These are phyloP conservation scores for Mus pahari DNA, from an alignment of 2,113 vertebrate species.

Conservation along the genomic window DNA sequence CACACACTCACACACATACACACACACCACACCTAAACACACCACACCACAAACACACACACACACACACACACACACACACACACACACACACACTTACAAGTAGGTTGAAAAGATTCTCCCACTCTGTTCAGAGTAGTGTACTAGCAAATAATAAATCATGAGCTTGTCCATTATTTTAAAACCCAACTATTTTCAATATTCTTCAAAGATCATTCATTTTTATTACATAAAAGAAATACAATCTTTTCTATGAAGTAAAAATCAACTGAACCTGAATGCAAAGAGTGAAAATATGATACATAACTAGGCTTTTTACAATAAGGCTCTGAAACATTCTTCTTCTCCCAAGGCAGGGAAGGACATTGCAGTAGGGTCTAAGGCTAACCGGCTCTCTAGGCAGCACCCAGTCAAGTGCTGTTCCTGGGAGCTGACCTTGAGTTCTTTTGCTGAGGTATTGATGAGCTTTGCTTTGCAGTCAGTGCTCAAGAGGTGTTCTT, in stretches of 20 bases:
- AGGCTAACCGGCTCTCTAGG: neutral
- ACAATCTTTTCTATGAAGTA: neutral
- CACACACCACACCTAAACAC: too few relatives aligned
- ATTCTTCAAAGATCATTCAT: conserved; percentile 13
- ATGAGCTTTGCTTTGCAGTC: neutral
- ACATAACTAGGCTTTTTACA: neutral
- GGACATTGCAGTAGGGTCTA: neutral
- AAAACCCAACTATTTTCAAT: neutral
- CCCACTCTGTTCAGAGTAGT: neutral
- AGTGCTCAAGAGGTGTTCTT: neutral
- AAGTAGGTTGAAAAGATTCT: neutral
- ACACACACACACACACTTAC: neutral
- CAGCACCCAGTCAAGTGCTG: neutral
- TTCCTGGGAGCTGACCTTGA: neutral
- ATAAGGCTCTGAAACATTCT: neutral
- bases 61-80: neutral
- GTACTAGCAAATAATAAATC: neutral
- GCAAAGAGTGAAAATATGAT: neutral
- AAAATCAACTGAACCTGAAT: neutral
- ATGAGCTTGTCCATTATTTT: neutral
- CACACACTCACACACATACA: neutral
- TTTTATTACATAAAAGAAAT: neutral
- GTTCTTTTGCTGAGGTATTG: neutral
- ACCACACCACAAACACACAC: neutral
- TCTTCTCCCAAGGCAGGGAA: neutral